phyloP scores from a whole-genome alignment of 2,888 invertebrate species.

The Ophion slaviceki region DNA sequence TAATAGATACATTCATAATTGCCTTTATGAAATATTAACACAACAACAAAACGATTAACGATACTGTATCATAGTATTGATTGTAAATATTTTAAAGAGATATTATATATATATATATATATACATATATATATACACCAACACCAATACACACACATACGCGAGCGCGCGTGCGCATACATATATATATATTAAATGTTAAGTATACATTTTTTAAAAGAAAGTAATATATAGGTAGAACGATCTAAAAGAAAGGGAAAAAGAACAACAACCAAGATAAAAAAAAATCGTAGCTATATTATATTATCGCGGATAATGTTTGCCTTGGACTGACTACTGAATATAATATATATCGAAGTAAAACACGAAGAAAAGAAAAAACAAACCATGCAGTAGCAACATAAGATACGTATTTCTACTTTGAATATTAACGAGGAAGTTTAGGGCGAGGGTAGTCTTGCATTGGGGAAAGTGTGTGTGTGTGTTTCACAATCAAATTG shows the following conservation, averaged over 20 bases:
- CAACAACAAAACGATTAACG: slow-evolving; percentile 75
- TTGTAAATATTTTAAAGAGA: slow-evolving; percentile 82
- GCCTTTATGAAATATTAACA: slow-evolving; percentile 82
- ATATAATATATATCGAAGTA: slow-evolving; percentile 69
- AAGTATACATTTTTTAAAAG: slow-evolving; percentile 83
- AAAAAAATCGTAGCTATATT: slow-evolving; percentile 80
- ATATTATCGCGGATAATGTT: slow-evolving; percentile 82
- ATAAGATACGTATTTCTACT: slow-evolving; percentile 83
- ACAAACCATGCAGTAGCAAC: slow-evolving; percentile 77
- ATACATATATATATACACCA: neutral
- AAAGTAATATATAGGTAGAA: slow-evolving; percentile 83
- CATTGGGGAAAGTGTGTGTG: slow-evolving; percentile 78
- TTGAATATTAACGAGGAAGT: slow-evolving; percentile 81
- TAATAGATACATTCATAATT: slow-evolving; percentile 82
- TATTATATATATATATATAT: slow-evolving; percentile 65
- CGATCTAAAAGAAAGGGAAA: slow-evolving; percentile 62
- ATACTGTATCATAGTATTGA: slow-evolving; percentile 82
- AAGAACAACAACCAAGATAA: slow-evolving; percentile 55
- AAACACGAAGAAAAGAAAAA: slow-evolving; percentile 50
- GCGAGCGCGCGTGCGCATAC: neutral
- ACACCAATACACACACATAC: neutral
- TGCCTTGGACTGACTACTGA: slow-evolving; percentile 83
- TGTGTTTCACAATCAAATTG: slow-evolving; percentile 78
- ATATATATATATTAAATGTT: slow-evolving; percentile 80
- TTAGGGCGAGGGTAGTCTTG: slow-evolving; percentile 76